These are phyloP conservation scores for Listronotus oregonensis DNA, from an alignment of 1,140 invertebrate genomes.

Conservation along the genomic window DNA sequence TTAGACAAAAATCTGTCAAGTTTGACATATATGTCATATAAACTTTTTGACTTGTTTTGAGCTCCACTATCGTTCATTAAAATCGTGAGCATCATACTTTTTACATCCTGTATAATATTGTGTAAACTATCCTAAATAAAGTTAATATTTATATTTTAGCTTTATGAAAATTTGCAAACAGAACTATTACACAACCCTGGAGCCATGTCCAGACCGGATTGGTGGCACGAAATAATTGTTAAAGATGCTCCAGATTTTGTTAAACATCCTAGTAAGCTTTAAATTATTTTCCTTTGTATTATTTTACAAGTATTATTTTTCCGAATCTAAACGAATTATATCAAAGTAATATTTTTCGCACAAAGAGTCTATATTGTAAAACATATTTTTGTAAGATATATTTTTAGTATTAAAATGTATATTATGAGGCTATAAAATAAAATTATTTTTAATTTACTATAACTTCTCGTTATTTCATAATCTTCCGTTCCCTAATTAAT, in stretches of 20 bases:
- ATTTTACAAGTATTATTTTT: not conserved
- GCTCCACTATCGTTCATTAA: too few species aligned
- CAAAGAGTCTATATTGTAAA: conserved; percentile 14
- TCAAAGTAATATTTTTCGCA: conserved; percentile 1
- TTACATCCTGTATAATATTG: too few species aligned
- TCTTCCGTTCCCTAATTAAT: too few species aligned
- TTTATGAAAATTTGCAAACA: conserved; percentile 83
- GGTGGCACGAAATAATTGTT: conserved; percentile 76
- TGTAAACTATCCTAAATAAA: too few species aligned
- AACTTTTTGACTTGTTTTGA: too few species aligned
- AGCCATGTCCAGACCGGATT: conserved; percentile 73
- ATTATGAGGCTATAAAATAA: conserved; percentile 5
- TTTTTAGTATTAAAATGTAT: conserved; percentile 8
- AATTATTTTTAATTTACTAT: not conserved
- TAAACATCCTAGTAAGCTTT: conserved; percentile 39
- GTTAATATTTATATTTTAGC: conserved; percentile 62
- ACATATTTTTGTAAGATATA: conserved; percentile 20
- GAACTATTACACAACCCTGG: conserved; percentile 72
- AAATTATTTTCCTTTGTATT: conserved; percentile 11
- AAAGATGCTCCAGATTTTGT: conserved; percentile 46
- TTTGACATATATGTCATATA: too few species aligned
- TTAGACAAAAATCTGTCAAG: too few species aligned
- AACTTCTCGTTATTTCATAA: too few species aligned
- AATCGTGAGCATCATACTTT: too few species aligned
- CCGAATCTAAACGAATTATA: not conserved